Evolutionary conservation across 1,140 invertebrate genomes (phyloP).

Genomic region (Heliconius hewitsoni): DNA sequence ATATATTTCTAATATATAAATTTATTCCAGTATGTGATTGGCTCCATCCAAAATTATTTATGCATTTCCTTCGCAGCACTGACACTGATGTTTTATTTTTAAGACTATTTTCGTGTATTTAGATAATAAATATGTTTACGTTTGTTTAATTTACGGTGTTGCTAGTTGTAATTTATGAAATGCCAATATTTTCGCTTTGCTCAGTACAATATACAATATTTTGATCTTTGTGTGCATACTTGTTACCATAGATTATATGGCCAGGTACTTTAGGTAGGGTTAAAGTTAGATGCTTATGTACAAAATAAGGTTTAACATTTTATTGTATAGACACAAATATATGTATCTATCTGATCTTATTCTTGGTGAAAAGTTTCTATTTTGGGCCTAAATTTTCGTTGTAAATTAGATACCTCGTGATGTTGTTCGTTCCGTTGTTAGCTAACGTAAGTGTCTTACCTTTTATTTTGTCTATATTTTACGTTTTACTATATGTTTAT

Average conservation of each 20-base stretch:
- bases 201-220: slow-evolving; percentile 60
- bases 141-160: slow-evolving; percentile 41
- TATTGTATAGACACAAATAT: slow-evolving; percentile 40
- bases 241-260: slow-evolving; percentile 78
- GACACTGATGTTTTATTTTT: slow-evolving; percentile 28
- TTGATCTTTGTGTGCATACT: slow-evolving; percentile 58
- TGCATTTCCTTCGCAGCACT: slow-evolving; percentile 34
- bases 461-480: slow-evolving; percentile 30
- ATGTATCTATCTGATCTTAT: slow-evolving; percentile 41
- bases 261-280: slow-evolving; percentile 73
- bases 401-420: slow-evolving; percentile 50
- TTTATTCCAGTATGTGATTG: slow-evolving; percentile 55
- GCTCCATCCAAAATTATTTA: slow-evolving; percentile 57
- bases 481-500: slow-evolving; percentile 25
- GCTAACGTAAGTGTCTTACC: slow-evolving; percentile 37
- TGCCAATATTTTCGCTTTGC: slow-evolving; percentile 59
- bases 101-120: slow-evolving; percentile 10
- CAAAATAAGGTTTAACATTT: slow-evolving; percentile 57
- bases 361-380: slow-evolving; percentile 45
- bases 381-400: slow-evolving; percentile 64
- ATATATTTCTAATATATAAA: slow-evolving; percentile 69
- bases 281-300: slow-evolving; percentile 68
- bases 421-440: slow-evolving; percentile 49
- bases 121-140: slow-evolving; percentile 10
- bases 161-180: slow-evolving; percentile 45